Evolutionary conservation across 2,113 vertebrate genomes (phyloP).

Genomic region (Oryzias melastigma): DNA sequence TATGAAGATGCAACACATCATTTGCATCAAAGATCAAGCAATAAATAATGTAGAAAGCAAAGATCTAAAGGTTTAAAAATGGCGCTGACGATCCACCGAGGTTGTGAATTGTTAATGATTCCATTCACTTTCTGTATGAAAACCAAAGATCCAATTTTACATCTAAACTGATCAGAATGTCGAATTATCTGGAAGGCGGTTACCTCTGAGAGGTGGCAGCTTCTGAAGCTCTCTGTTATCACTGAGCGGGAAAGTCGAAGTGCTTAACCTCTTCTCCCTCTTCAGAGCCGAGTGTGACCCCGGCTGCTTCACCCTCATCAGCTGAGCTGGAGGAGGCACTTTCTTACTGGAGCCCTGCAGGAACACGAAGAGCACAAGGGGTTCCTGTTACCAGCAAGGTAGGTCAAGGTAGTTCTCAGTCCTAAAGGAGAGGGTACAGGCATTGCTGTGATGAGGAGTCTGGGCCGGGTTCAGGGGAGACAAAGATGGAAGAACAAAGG

Average conservation of each 20-base stretch:
- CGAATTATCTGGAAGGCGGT: no score
- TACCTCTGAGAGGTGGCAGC: conserved; percentile 88
- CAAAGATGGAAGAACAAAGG: background rate
- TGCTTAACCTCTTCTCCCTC: conserved; percentile 89
- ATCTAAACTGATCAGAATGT: conserved; percentile 16
- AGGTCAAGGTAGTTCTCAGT: conserved; percentile 38
- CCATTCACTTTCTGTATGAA: conserved; percentile 31
- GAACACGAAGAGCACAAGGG: conserved; percentile 57
- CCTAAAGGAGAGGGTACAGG: conserved; percentile 35
- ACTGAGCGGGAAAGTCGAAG: conserved; percentile 87
- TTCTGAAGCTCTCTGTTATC: conserved; percentile 91
- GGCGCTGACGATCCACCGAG: conserved; percentile 54
- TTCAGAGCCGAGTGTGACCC: conserved; percentile 79
- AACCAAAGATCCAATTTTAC: conserved; percentile 37
- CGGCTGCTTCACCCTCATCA: conserved; percentile 87
- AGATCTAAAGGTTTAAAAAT: conserved; percentile 68
- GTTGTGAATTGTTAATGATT: conserved; percentile 72
- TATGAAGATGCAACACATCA: conserved; percentile 53
- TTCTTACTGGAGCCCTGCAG: conserved; percentile 84
- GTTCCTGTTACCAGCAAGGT: conserved; percentile 51
- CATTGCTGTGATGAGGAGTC: conserved; percentile 36
- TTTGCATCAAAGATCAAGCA: conserved; percentile 66
- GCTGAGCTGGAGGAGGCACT: conserved; percentile 76
- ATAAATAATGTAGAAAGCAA: conserved; percentile 72
- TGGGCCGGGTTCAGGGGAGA: conserved; percentile 3